Conservation (phyloP, 2,113 vertebrate genomes). For the Stigmatopora argus region DNA sequence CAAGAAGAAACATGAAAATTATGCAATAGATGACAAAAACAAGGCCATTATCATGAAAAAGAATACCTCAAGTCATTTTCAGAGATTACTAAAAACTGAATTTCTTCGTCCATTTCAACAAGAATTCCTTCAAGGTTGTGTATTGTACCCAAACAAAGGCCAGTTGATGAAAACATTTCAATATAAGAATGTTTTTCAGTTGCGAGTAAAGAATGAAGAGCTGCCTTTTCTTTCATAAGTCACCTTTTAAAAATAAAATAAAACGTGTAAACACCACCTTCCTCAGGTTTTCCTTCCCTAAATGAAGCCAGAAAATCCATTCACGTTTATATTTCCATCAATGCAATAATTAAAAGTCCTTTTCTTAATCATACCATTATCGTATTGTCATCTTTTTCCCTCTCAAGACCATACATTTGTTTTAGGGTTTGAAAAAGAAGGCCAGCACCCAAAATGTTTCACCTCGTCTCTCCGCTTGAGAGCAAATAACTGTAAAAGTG, state of each 20-base stretch:
- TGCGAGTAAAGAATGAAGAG: constrained; percentile 6
- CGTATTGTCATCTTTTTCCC: too few relatives aligned
- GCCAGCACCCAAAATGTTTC: background rate
- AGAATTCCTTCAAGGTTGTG: background rate
- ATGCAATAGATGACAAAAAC: too few relatives aligned
- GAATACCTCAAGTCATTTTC: too few relatives aligned
- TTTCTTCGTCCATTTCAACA: background rate
- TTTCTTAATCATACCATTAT: background rate
- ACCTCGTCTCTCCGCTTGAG: background rate
- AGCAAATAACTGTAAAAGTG: background rate
- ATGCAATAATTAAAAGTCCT: background rate
- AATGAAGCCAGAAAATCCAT: constrained; percentile 13
- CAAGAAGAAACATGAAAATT: too few relatives aligned
- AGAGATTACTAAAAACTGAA: too few relatives aligned
- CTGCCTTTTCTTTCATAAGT: constrained; percentile 18
- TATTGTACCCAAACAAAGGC: background rate
- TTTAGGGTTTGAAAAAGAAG: background rate
- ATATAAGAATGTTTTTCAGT: background rate
- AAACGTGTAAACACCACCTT: constrained; percentile 40
- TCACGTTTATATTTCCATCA: background rate
- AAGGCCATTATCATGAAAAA: too few relatives aligned
- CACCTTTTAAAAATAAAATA: constrained; percentile 23
- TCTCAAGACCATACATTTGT: too few relatives aligned
- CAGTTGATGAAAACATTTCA: background rate
- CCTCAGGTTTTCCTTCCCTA: constrained; percentile 12